phyloP scores from a whole-genome alignment of 1,140 invertebrate genomes.

The Dreissena rostriformis region DNA sequence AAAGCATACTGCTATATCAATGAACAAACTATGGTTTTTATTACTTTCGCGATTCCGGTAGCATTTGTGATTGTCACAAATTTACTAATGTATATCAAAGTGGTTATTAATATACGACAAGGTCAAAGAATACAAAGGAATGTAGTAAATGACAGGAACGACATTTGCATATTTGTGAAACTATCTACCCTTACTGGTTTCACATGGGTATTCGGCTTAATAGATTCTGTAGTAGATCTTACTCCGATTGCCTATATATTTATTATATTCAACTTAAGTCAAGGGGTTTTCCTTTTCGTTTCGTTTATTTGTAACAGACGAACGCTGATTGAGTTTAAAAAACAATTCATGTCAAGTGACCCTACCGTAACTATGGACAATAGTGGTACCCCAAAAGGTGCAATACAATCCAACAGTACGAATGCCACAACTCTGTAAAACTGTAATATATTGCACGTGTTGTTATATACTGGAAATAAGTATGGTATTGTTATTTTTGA shows the following conservation, averaged over 20 bases:
- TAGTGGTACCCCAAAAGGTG: no score
- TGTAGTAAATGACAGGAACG: conserved; percentile 20
- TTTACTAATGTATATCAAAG: conserved; percentile 21
- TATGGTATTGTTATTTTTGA: no score
- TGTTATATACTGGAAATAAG: no score
- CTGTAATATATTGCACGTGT: no score
- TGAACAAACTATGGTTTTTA: conserved; percentile 2
- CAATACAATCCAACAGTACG: no score
- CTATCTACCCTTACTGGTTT: conserved; percentile 36
- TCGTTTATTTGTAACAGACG: conserved; percentile 34
- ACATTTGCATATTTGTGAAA: conserved; percentile 40
- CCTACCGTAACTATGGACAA: no score
- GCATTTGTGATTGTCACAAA: conserved; percentile 22
- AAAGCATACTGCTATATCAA: conserved; percentile 29
- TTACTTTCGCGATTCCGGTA: conserved; percentile 34
- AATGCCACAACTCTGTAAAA: no score
- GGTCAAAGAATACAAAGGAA: not conserved
- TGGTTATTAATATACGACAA: conserved; percentile 14
- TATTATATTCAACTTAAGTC: conserved; percentile 27
- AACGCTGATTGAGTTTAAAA: not conserved
- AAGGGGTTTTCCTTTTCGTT: conserved; percentile 17
- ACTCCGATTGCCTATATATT: conserved; percentile 12
- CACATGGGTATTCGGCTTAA: conserved; percentile 48
- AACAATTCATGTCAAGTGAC: not conserved
- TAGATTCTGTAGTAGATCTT: not conserved